Percentiles rank a stretch among this genome's conserved stretches.
phyloP scores from a whole-genome alignment of 2,888 invertebrate genomes.

The Patella pellucida region DNA sequence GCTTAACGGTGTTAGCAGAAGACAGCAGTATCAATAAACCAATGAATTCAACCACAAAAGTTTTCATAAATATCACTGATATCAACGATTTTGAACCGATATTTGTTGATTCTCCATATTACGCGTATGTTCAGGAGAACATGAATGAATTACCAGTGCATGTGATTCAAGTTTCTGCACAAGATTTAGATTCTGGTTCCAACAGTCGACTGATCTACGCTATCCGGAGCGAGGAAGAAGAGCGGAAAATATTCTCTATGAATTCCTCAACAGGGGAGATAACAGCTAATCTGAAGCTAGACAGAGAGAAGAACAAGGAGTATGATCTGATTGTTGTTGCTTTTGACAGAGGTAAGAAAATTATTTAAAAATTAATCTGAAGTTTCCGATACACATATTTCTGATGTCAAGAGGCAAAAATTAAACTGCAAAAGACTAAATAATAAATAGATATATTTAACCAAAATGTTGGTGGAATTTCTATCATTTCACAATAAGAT shows the following conservation, averaged over 20 bases:
- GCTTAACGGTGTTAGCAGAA: slow-evolving; percentile 87
- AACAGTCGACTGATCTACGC: slow-evolving; percentile 93
- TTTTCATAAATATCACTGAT: slow-evolving; percentile 88
- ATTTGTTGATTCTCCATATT: slow-evolving; percentile 93
- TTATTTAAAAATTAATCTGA: neutral
- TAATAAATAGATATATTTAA: no score
- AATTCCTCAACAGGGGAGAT: slow-evolving; percentile 73
- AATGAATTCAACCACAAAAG: slow-evolving; percentile 80
- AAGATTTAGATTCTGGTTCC: slow-evolving; percentile 91
- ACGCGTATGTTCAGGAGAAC: slow-evolving; percentile 90
- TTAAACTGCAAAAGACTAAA: no score
- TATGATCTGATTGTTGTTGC: slow-evolving; percentile 91
- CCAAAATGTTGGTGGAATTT: no score
- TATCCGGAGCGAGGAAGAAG: slow-evolving; percentile 93
- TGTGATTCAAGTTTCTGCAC: slow-evolving; percentile 81
- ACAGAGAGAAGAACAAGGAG: slow-evolving; percentile 84
- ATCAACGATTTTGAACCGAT: slow-evolving; percentile 95
- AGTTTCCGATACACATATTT: no score
- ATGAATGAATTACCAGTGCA: slow-evolving; percentile 73
- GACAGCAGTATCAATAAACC: slow-evolving; percentile 69
- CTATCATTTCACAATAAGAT: no score
- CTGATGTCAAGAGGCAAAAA: no score
- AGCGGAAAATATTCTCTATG: slow-evolving; percentile 84
- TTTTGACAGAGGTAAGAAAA: slow-evolving; percentile 82
- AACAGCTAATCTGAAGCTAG: slow-evolving; percentile 80